Evolutionary conservation across 2,888 invertebrate genomes (phyloP).

Genomic region (Drosophila demipolita): DNA sequence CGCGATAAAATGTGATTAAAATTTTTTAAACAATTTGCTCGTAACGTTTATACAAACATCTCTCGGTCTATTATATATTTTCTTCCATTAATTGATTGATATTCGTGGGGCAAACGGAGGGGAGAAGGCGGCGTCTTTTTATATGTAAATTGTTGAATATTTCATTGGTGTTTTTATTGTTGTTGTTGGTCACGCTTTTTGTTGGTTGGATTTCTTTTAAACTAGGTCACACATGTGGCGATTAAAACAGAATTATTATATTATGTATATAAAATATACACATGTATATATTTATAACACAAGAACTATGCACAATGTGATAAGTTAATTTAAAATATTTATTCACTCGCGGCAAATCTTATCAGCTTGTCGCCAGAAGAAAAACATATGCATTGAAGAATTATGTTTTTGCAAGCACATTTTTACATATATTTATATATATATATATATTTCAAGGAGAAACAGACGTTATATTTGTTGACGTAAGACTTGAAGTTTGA

Average conservation of each 20-base stretch:
- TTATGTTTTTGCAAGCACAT: slow-evolving; percentile 21
- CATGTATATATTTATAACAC: slow-evolving; percentile 47
- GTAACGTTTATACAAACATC: slow-evolving; percentile 66
- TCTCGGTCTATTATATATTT: slow-evolving; percentile 41
- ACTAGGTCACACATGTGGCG: slow-evolving; percentile 79
- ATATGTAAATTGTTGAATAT: slow-evolving; percentile 56
- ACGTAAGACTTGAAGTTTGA: slow-evolving; percentile 53
- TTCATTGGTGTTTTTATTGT: slow-evolving; percentile 44
- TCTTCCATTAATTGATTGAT: slow-evolving; percentile 68
- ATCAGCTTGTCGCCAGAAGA: slow-evolving; percentile 56
- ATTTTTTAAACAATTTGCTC: slow-evolving; percentile 31
- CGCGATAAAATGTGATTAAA: slow-evolving; percentile 35
- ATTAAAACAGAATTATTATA: slow-evolving; percentile 67
- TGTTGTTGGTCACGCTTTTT: slow-evolving; percentile 52
- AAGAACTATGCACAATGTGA: slow-evolving; percentile 61
- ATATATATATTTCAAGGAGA: slow-evolving; percentile 16
- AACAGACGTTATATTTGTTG: slow-evolving; percentile 34
- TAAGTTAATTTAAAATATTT: slow-evolving; percentile 55
- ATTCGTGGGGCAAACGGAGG: slow-evolving; percentile 55
- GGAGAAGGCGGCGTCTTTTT: slow-evolving; percentile 18
- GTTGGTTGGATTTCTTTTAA: slow-evolving; percentile 50
- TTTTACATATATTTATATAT: slow-evolving; percentile 3
- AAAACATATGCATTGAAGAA: slow-evolving; percentile 41
- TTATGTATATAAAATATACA: not conserved
- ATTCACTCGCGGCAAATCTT: slow-evolving; percentile 59